Percentiles rank a stretch among this genome's conserved stretches.
These are phyloP conservation scores for Drosophila ogumai DNA, from an alignment of 1,140 invertebrate genomes.

Conservation along the genomic window DNA sequence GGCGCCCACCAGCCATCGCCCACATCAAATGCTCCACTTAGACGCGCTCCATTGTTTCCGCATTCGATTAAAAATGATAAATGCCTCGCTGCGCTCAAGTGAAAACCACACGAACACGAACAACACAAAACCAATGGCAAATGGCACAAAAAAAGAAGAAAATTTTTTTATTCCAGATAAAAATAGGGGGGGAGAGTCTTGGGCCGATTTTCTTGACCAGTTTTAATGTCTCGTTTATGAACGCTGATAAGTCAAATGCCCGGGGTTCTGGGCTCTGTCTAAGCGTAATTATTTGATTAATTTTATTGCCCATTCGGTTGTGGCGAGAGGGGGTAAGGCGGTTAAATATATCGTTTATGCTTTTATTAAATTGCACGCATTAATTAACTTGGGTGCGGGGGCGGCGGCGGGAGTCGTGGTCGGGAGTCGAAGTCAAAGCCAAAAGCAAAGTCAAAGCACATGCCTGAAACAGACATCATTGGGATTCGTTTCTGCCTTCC, in stretches of 20 bases:
- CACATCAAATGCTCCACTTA: slow-evolving; percentile 76
- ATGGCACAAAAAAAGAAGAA: background rate
- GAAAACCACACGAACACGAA: slow-evolving; percentile 47
- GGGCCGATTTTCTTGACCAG: slow-evolving; percentile 62
- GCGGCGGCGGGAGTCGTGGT: background rate
- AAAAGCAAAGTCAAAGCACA: slow-evolving; percentile 51
- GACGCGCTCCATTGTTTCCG: slow-evolving; percentile 81
- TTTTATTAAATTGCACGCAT: slow-evolving; percentile 80
- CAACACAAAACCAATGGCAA: background rate
- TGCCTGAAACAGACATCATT: slow-evolving; percentile 46
- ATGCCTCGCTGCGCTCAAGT: slow-evolving; percentile 75
- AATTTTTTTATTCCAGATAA: slow-evolving; percentile 12
- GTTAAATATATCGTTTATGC: slow-evolving; percentile 79
- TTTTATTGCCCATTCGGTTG: slow-evolving; percentile 70
- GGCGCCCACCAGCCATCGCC: slow-evolving; percentile 53
- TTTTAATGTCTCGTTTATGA: slow-evolving; percentile 80
- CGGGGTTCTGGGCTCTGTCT: slow-evolving; percentile 31
- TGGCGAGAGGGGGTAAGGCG: slow-evolving; percentile 23
- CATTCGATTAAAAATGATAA: slow-evolving; percentile 84
- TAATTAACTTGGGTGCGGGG: slow-evolving; percentile 65
- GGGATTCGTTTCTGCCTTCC: background rate
- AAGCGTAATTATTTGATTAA: slow-evolving; percentile 80
- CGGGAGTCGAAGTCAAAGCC: slow-evolving; percentile 19
- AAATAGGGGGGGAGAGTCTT: slow-evolving; percentile 15
- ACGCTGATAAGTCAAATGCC: slow-evolving; percentile 68